Percentiles rank a stretch among this genome's conserved stretches.
These are phyloP conservation scores for Oscheius myriophilus DNA, from an alignment of 2,888 invertebrate genomes.

Conservation along the genomic window DNA sequence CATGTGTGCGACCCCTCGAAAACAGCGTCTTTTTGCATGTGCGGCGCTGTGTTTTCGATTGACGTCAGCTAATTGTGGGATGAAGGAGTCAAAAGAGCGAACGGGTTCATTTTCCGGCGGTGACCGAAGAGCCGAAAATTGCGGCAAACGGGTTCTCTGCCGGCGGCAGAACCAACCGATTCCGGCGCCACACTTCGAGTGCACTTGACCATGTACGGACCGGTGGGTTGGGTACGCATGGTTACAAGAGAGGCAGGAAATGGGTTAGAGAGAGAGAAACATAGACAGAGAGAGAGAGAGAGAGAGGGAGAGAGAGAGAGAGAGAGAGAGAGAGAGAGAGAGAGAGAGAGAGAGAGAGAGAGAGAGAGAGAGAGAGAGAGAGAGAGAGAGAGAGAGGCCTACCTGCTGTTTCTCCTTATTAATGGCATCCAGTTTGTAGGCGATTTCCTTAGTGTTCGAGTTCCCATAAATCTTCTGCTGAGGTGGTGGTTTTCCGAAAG, in stretches of 20 bases:
- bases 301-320: not conserved
- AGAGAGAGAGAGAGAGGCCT: not conserved
- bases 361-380: not conserved
- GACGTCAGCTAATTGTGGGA: too few relatives aligned
- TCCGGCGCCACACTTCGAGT: conserved; percentile 17
- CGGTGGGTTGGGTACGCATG: conserved; percentile 6
- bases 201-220: conserved; percentile 22
- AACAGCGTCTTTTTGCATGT: not conserved
- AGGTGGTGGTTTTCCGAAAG: conserved; percentile 32
- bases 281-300: not conserved
- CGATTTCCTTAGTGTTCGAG: conserved; percentile 17
- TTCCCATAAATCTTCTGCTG: conserved; percentile 28
- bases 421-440: conserved; percentile 27
- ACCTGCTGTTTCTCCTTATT: conserved; percentile 27
- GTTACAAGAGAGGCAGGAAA: not conserved
- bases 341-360: not conserved
- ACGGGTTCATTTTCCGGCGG: conserved; percentile 7
- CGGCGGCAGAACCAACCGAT: conserved; percentile 8
- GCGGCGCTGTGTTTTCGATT: too few relatives aligned
- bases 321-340: not conserved
- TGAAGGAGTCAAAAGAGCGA: not conserved
- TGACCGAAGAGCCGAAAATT: conserved; percentile 7
- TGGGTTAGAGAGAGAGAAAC: not conserved
- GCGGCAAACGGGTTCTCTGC: not conserved
- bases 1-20: not conserved